Evolutionary conservation across 1,140 invertebrate genomes (phyloP).

Genomic region (Riptortus pedestris): DNA sequence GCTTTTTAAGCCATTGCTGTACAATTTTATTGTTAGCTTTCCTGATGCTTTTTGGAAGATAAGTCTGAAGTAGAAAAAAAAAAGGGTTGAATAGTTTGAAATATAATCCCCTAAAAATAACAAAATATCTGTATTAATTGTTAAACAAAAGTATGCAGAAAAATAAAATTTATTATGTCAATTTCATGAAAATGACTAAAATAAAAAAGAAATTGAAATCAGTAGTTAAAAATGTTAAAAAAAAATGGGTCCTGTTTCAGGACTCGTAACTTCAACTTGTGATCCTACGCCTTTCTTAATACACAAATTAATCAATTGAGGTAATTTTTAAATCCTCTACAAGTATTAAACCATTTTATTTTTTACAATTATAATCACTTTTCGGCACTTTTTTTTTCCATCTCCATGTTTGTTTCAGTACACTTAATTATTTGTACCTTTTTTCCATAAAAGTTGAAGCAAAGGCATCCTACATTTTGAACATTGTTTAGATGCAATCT

Average conservation of each 20-base stretch:
- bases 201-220: too few relatives aligned
- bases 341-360: slow-evolving; percentile 3
- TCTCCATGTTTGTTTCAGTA: slow-evolving; percentile 10
- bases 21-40: too few relatives aligned
- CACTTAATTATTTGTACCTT: slow-evolving; percentile 7
- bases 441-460: neutral
- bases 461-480: slow-evolving; percentile 8
- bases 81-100: too few relatives aligned
- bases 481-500: neutral
- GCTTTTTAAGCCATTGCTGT: too few relatives aligned
- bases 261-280: slow-evolving; percentile 35
- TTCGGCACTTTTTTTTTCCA: slow-evolving; percentile 11
- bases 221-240: too few relatives aligned
- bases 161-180: too few relatives aligned
- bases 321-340: slow-evolving; percentile 24
- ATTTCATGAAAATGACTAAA: too few relatives aligned
- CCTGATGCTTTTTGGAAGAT: too few relatives aligned
- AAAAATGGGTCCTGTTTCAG: slow-evolving; percentile 32
- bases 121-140: too few relatives aligned
- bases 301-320: slow-evolving; percentile 27
- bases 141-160: too few relatives aligned
- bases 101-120: too few relatives aligned
- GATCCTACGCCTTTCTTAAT: slow-evolving; percentile 30
- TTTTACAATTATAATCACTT: slow-evolving; percentile 19
- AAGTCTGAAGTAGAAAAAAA: too few relatives aligned